Percentiles rank a stretch among this genome's conserved stretches.
Conservation (phyloP, 2,113 vertebrate species). For the Chlorocebus sabaeus region DNA sequence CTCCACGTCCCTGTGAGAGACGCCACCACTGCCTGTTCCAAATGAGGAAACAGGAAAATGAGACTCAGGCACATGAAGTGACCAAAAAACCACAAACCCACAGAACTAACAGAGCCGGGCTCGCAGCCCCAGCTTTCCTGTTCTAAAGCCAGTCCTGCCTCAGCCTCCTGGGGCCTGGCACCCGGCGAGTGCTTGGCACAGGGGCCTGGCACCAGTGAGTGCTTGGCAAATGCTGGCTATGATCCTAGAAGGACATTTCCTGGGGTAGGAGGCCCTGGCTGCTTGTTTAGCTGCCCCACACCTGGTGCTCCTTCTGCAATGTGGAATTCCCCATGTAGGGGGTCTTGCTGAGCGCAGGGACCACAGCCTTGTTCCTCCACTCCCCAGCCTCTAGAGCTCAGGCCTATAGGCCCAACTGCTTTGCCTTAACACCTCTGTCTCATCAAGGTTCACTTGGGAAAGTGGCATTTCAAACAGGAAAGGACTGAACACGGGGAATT, state of each 20-base stretch:
- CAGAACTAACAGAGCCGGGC: neutral
- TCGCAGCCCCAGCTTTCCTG: neutral
- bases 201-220: neutral
- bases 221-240: too few species aligned
- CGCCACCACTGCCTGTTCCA: neutral
- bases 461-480: neutral
- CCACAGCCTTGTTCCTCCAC: neutral
- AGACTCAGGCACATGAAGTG: neutral
- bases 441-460: neutral
- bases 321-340: neutral
- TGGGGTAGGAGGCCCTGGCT: neutral
- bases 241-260: too few species aligned
- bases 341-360: neutral
- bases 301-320: neutral
- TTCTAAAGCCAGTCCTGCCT: neutral
- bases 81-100: neutral
- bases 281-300: neutral
- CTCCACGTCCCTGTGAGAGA: rapidly evolving
- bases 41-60: neutral
- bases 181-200: neutral
- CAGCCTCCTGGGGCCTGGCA: too few species aligned
- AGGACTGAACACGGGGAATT: neutral
- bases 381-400: neutral
- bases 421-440: neutral
- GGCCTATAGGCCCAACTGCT: too few species aligned